Evolutionary conservation across 2,888 invertebrate genomes (phyloP), one percentile per base, ranked within the genome.

Genomic region (Lottia scabra): DNA sequence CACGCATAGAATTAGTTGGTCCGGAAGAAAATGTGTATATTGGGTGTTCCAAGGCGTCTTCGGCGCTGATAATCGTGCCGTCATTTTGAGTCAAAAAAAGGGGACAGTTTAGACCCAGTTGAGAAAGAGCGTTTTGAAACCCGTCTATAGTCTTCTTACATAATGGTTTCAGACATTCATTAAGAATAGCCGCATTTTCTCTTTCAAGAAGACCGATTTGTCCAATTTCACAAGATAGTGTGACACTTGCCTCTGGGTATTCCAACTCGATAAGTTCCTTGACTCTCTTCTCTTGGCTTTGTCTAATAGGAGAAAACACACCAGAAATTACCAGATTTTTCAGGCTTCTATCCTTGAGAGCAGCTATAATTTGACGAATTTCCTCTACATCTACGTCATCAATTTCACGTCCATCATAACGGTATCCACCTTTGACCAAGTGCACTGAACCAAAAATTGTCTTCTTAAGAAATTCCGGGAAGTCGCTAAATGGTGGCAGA

Each of bases 1-100:
- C 88, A 19, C 87, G 75, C 87, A 88, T 88, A 75, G 87, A 87
- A 78, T 88, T 88, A n/a, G 88, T 88, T 2, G 88, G 83, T 23
- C 88, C 88, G 8, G 87, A 87, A 6, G 87, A 84, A 72, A 87
- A 87, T 0, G 87, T 85, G 16, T 76, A 75, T 0, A 88, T 84
- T 0, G 88, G 88, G 63, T 74, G 79, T 15, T 80, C 62, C 30
- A 81, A 65, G 0, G 85, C 85, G n/a, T 77, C 76, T 4, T 82
- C 77, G 62, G 83, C 81, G 63, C 83, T 83, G 65, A 87, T 79
- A n/a, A 88, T 71, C 0, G 88, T 88, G 6, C 88, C 88, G 68
- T 87, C 87, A 76, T 88, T 88, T 70, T 87, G 87, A 0, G 88
- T 87, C 26, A 88, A 77, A 71, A 78, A 88, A 65, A 88, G 76